These are phyloP conservation scores for Marcusenius ussheri DNA, from an alignment of 2,113 vertebrate species.

Conservation along the genomic window DNA sequence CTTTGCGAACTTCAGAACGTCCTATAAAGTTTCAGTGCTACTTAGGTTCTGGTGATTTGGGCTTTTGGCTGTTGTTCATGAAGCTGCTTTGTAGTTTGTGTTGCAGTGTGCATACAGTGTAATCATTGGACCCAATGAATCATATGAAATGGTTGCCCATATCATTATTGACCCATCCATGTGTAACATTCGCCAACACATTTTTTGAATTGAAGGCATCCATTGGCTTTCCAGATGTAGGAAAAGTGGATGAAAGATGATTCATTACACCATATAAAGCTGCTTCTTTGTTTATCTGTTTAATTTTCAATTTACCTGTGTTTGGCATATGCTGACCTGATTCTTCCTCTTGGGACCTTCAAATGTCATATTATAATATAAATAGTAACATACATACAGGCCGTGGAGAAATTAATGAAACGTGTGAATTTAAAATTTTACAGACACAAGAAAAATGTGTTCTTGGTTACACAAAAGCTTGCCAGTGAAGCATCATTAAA, in stretches of 20 bases:
- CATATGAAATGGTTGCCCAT: not conserved
- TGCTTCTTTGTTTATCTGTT: not conserved
- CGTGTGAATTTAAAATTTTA: not conserved
- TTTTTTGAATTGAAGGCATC: not conserved
- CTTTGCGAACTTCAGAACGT: not conserved
- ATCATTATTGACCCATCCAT: not conserved
- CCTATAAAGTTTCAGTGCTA: not conserved
- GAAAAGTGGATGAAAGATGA: not conserved
- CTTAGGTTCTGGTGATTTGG: not conserved
- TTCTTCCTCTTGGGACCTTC: not conserved
- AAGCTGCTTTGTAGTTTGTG: not conserved
- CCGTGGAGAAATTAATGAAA: not conserved
- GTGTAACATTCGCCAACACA: not conserved
- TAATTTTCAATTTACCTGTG: not conserved
- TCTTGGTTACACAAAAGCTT: not conserved
- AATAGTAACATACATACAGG: not conserved
- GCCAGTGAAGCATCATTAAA: not conserved
- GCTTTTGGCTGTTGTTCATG: not conserved
- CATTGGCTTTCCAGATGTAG: not conserved
- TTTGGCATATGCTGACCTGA: not conserved
- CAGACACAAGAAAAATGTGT: not conserved
- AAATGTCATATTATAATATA: not conserved
- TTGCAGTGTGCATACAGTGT: not conserved
- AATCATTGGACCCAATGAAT: not conserved
- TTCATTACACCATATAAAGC: not conserved